These are phyloP conservation scores for Laspeyria flexula DNA, from an alignment of 2,888 invertebrate species.

Conservation along the genomic window DNA sequence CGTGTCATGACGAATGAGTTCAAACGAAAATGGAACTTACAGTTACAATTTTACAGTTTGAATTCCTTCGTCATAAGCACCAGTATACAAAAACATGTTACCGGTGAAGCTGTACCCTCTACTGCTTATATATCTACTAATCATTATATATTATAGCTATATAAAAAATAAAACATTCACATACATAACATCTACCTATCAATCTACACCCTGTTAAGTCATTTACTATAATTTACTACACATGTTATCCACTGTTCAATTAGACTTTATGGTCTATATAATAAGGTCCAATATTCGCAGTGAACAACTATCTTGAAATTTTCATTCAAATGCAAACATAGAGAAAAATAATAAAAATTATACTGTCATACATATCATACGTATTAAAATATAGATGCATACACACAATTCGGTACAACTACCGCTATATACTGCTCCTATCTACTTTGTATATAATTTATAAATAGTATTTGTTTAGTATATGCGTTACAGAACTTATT, in stretches of 20 bases:
- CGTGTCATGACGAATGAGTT: conserved; percentile 52
- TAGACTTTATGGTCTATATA: conserved; percentile 34
- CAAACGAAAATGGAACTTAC: conserved; percentile 23
- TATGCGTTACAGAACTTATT: conserved; percentile 26
- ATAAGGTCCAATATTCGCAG: conserved; percentile 49
- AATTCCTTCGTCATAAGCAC: conserved; percentile 56
- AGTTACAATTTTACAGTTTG: conserved; percentile 21
- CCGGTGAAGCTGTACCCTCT: conserved; percentile 67
- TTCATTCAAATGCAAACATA: conserved; percentile 63
- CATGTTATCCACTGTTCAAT: conserved; percentile 47
- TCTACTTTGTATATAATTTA: conserved; percentile 56
- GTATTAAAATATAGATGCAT: conserved; percentile 65
- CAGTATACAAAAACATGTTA: conserved; percentile 45
- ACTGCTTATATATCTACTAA: conserved; percentile 61
- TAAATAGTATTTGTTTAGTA: conserved; percentile 23
- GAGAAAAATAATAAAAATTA: conserved; percentile 51
- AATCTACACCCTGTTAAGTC: conserved; percentile 63
- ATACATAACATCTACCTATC: conserved; percentile 84
- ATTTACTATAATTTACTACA: conserved; percentile 38
- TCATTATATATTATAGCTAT: conserved; percentile 50
- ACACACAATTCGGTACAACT: conserved; percentile 73
- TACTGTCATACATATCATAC: conserved; percentile 64
- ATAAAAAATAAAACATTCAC: conserved; percentile 65
- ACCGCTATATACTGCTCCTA: conserved; percentile 66
- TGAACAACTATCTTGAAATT: conserved; percentile 39